These are phyloP conservation scores for Falco punctatus DNA, from an alignment of 2,113 vertebrate species.

Conservation along the genomic window DNA sequence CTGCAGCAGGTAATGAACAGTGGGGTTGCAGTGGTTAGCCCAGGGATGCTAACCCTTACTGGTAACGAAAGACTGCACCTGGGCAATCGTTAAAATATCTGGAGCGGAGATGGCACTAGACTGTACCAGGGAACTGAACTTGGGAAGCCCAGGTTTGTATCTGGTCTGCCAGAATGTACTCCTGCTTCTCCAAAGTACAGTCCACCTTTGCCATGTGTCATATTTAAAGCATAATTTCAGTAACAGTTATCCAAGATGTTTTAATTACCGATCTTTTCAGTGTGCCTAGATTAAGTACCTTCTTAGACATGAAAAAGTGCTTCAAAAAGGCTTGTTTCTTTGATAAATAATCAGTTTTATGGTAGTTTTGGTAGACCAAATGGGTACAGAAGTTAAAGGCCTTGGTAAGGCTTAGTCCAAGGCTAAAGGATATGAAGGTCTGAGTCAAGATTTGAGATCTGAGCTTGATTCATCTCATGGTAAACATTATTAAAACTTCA, in stretches of 20 bases:
- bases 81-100: not conserved
- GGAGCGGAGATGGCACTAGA: not conserved
- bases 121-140: not conserved
- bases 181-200: not conserved
- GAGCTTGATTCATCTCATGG: not conserved
- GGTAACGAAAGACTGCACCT: not conserved
- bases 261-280: not conserved
- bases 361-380: not conserved
- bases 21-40: not conserved
- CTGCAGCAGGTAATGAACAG: not conserved
- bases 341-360: not conserved
- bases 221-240: not conserved
- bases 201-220: not conserved
- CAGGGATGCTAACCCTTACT: not conserved
- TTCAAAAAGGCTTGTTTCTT: not conserved
- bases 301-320: not conserved
- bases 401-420: not conserved
- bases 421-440: not conserved
- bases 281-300: not conserved
- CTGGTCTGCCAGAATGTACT: not conserved
- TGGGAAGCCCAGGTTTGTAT: not conserved
- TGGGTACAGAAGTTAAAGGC: not conserved
- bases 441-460: not conserved
- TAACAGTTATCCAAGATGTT: not conserved
- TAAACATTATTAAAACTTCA: not conserved